A percentile compares a stretch with the other conserved stretches of the same genome.
These are phyloP conservation scores for Catostomus latipinnis DNA, from an alignment of 2,797 vertebrate species.

Conservation along the genomic window DNA sequence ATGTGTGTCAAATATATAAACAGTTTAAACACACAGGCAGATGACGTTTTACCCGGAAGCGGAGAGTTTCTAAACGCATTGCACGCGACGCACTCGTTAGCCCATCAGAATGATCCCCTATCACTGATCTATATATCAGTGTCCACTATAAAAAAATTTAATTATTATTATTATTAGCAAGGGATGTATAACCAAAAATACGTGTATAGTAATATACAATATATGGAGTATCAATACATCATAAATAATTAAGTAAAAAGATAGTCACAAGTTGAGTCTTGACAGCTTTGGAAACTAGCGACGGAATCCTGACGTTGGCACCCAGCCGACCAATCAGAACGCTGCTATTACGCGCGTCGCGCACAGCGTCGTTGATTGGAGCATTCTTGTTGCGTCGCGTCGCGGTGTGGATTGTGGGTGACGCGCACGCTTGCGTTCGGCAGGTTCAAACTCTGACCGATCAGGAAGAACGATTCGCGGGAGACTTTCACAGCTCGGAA, in stretches of 20 bases:
- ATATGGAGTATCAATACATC: neutral
- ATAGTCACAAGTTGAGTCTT: neutral
- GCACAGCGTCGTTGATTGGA: neutral
- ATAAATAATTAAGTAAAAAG: no score
- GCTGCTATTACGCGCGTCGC: slow-evolving; percentile 2
- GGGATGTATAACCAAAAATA: neutral
- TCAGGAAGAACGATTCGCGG: slow-evolving; percentile 26
- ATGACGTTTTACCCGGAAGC: slow-evolving; percentile 15
- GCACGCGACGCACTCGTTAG: neutral
- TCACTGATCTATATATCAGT: slow-evolving; percentile 24
- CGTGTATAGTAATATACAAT: neutral
- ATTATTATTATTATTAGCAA: neutral
- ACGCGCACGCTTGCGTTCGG: neutral
- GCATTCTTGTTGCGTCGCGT: slow-evolving; percentile 29
- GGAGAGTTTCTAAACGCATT: slow-evolving; percentile 54
- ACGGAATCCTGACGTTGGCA: slow-evolving; percentile 1
- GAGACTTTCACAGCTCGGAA: neutral
- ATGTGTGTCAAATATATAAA: neutral
- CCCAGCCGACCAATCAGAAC: slow-evolving; percentile 13
- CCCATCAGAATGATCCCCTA: slow-evolving; percentile 62
- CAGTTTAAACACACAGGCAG: neutral
- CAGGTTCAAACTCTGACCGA: slow-evolving; percentile 17
- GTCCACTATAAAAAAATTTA: neutral
- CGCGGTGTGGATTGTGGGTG: neutral
- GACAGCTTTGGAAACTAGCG: no score